A percentile compares a stretch with the other conserved stretches of the same genome.
phyloP scores from a whole-genome alignment of 2,888 invertebrate genomes.

The Hirtodrosophila cameraria region DNA sequence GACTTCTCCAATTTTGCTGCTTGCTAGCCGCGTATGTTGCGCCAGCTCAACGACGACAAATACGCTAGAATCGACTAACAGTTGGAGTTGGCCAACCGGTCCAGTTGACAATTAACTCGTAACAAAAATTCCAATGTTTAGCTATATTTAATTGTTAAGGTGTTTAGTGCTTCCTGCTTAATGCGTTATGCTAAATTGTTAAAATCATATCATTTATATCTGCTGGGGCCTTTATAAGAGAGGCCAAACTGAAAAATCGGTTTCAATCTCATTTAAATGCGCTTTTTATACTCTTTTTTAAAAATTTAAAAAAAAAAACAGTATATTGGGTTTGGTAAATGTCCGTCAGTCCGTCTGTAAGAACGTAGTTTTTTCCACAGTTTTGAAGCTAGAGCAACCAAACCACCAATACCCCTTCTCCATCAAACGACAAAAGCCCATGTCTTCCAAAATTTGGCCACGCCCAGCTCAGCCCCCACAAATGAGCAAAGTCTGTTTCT shows the following conservation, averaged over 20 bases:
- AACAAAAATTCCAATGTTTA: slow-evolving; percentile 45
- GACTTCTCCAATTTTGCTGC: slow-evolving; percentile 94
- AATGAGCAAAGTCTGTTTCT: too few relatives aligned
- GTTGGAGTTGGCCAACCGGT: slow-evolving; percentile 25
- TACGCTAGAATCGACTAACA: slow-evolving; percentile 81
- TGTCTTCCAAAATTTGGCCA: too few relatives aligned
- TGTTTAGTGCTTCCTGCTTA: slow-evolving; percentile 11
- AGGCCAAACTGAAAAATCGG: slow-evolving; percentile 21
- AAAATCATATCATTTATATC: slow-evolving; percentile 28
- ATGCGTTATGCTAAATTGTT: slow-evolving; percentile 13
- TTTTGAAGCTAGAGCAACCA: too few relatives aligned
- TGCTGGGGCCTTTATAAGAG: slow-evolving; percentile 30
- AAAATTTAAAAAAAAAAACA: too few relatives aligned
- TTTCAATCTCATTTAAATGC: slow-evolving; percentile 60
- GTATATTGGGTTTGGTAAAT: too few relatives aligned
- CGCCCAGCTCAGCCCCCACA: too few relatives aligned
- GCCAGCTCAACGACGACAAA: slow-evolving; percentile 83
- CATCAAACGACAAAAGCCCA: too few relatives aligned
- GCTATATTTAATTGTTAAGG: slow-evolving; percentile 6
- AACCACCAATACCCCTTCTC: too few relatives aligned
- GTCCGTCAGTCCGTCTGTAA: too few relatives aligned
- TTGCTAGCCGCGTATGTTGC: slow-evolving; percentile 89
- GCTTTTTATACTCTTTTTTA: too few relatives aligned
- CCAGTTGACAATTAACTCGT: slow-evolving; percentile 25
- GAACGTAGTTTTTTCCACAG: too few relatives aligned